These are phyloP conservation scores for Camelus dromedarius DNA, from an alignment of 2,113 vertebrate species.

Conservation along the genomic window DNA sequence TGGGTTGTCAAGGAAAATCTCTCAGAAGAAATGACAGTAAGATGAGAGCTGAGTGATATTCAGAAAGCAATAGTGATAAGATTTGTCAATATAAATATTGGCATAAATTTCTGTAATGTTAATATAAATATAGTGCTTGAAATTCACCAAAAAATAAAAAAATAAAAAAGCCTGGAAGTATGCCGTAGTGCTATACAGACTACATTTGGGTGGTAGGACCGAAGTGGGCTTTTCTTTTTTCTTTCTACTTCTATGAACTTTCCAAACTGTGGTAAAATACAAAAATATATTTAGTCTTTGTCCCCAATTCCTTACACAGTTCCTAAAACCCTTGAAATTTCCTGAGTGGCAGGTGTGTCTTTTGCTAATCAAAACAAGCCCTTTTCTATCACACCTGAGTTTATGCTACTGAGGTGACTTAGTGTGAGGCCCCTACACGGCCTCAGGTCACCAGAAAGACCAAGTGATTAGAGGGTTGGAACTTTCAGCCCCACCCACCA, in stretches of 20 bases:
- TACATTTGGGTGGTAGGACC: neutral
- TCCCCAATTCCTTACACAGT: neutral
- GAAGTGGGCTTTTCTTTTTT: neutral
- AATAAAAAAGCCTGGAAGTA: neutral
- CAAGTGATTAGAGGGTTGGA: neutral
- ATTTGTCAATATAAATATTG: slow-evolving; percentile 48
- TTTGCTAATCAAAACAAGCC: neutral
- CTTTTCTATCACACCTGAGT: neutral
- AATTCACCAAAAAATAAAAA: neutral
- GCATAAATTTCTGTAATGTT: neutral
- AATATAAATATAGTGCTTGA: neutral
- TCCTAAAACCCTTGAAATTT: neutral
- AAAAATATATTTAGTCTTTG: slow-evolving; percentile 17
- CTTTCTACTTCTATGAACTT: slow-evolving; percentile 12
- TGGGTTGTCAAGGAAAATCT: slow-evolving; percentile 41
- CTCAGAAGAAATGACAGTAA: slow-evolving; percentile 55
- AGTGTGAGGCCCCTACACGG: neutral
- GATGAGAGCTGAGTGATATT: slow-evolving; percentile 45
- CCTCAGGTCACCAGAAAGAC: neutral
- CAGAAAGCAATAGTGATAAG: slow-evolving; percentile 14
- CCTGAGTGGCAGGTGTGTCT: neutral
- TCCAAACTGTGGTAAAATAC: neutral
- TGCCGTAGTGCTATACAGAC: neutral
- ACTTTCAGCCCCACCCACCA: neutral
- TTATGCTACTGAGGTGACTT: neutral